Base-by-base conservation (phyloP, 2,888 invertebrate genomes). In the Orthonevra nobilis region DNA sequence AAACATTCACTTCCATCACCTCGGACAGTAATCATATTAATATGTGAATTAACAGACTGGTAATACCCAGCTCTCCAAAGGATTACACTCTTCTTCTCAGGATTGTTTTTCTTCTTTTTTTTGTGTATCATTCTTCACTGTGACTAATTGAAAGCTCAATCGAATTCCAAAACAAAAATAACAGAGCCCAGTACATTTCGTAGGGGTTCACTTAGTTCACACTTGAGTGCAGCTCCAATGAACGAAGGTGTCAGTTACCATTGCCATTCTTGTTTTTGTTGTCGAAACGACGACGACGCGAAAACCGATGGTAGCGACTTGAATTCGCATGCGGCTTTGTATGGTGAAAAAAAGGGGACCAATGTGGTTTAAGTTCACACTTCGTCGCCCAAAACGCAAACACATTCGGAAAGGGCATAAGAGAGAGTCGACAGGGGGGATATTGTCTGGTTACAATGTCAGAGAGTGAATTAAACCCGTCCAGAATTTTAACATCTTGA, bases 121-220 rank as follows among this genome's bases (percentile, higher is more conserved):
- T n/a, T n/a, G n/a, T n/a, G n/a, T n/a, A n/a, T n/a, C n/a, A 46
- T 56, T 34, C 42, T 42, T 15, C 23, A 23, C 6, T 14, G 63
- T 58, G 72, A 77, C 64, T 77, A 77, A 77, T 72, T 66, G 72
- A 72, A 72, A 72, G 64, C 77, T 77, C 54, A 64, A 77, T 77
- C 34, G 72, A 46, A 64, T 17, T 34, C 46, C 52, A 19, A 17
- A 7, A 36, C 10, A 46, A 26, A 15, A 10, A 32, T 38, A 20
- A n/a, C 32, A 52, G 7, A 34, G 28, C 44, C 48, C 48, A 70
- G n/a, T n/a, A n/a, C n/a, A n/a, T n/a, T 69, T 75, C 48, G 69
- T 32, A 30, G 4, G 23, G 54, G 36, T 19, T 9, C 26, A 5
- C 14, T 28, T 34, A 17, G 60, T 72, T 77, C 64, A 70, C 77